These are phyloP conservation scores for Caiman crocodilus DNA, from an alignment of 2,797 vertebrate species.

Conservation along the genomic window DNA sequence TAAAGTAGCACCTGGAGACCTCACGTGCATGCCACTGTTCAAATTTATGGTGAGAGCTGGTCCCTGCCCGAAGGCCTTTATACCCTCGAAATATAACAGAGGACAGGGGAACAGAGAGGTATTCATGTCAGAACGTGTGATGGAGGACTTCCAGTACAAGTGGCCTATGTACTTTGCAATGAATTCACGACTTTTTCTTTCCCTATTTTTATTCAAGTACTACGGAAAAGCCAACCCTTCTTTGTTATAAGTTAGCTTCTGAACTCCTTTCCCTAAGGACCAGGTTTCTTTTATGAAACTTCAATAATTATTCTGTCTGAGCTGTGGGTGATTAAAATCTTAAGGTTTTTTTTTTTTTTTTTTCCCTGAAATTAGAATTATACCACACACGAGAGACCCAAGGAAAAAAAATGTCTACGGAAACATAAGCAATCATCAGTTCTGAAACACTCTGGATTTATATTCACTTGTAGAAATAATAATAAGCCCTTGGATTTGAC, in stretches of 20 bases:
- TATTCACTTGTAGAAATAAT: neutral
- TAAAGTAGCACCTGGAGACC: neutral
- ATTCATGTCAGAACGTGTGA: neutral
- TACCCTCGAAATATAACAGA: neutral
- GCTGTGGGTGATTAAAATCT: neutral
- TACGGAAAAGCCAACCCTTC: neutral
- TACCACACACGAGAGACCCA: neutral
- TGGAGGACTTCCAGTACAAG: neutral
- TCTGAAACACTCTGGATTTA: neutral
- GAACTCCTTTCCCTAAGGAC: neutral
- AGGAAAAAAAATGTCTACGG: slow-evolving; percentile 1
- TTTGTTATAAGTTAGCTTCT: neutral
- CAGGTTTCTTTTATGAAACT: neutral
- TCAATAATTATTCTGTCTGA: neutral
- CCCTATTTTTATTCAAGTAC: neutral
- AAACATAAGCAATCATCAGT: neutral
- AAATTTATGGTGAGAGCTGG: neutral
- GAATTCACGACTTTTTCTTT: neutral
- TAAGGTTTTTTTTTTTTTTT: too few species aligned
- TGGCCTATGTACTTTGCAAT: neutral
- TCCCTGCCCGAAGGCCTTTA: neutral
- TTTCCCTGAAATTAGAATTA: neutral
- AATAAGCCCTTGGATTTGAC: neutral
- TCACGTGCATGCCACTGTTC: neutral
- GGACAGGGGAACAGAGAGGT: neutral